Percentiles rank a stretch among this genome's conserved stretches.
These are phyloP conservation scores for Euproctis similis DNA, from an alignment of 2,888 invertebrate genomes.

Conservation along the genomic window DNA sequence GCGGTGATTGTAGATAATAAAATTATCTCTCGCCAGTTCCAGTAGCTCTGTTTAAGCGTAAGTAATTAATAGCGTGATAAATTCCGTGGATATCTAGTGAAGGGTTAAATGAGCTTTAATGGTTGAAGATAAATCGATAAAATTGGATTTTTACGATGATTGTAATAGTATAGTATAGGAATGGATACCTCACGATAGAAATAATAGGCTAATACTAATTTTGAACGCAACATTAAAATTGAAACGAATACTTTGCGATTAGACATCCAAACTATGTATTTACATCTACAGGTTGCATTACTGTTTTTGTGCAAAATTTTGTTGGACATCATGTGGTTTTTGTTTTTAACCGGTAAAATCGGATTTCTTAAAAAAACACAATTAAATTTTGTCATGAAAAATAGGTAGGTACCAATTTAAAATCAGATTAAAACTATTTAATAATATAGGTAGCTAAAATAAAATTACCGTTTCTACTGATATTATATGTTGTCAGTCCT, in stretches of 20 bases:
- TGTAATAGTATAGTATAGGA: no score
- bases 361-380: no score
- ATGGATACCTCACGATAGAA: no score
- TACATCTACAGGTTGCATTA: no score
- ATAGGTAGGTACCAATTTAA: no score
- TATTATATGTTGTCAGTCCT: no score
- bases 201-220: no score
- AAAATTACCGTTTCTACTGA: no score
- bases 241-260: conserved; percentile 1
- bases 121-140: conserved; percentile 9
- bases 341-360: conserved; percentile 1
- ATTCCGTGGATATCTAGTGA: conserved; percentile 48
- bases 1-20: conserved; percentile 54
- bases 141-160: conserved; percentile 9
- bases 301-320: background rate
- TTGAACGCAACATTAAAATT: no score
- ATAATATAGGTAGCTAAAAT: no score
- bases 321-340: background rate
- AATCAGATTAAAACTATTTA: no score
- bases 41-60: conserved; percentile 19
- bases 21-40: conserved; percentile 25
- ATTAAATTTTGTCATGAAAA: no score
- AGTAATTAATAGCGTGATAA: conserved; percentile 49
- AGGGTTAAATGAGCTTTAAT: conserved; percentile 36
- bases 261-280: background rate